phyloP scores from a whole-genome alignment of 2,113 vertebrate species.

The Platichthys flesus region DNA sequence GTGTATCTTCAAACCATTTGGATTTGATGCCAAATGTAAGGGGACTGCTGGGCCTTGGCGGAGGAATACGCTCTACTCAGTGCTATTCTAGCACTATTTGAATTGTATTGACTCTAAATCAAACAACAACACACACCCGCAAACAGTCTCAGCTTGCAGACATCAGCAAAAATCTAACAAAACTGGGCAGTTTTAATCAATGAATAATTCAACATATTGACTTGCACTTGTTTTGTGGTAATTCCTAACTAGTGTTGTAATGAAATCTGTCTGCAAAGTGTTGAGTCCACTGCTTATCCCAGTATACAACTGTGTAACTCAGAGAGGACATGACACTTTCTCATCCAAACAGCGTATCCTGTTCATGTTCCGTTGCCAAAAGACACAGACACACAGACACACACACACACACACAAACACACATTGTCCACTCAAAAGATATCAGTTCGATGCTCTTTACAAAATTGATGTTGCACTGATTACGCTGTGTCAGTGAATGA shows the following conservation, averaged over 20 bases:
- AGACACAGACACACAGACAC: slow-evolving; percentile 4
- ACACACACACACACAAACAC: too few relatives aligned
- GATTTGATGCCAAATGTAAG: too few relatives aligned
- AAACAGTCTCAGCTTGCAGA: neutral
- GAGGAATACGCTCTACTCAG: too few relatives aligned
- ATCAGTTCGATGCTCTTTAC: slow-evolving; percentile 1
- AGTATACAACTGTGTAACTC: slow-evolving; percentile 25
- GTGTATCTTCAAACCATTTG: too few relatives aligned
- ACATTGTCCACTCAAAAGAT: slow-evolving; percentile 1
- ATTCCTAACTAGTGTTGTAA: slow-evolving; percentile 18
- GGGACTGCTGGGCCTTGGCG: too few relatives aligned
- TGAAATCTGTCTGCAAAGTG: slow-evolving; percentile 17
- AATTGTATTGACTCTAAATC: neutral
- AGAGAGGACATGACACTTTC: slow-evolving; percentile 46
- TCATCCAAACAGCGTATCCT: slow-evolving; percentile 64
- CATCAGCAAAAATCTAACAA: too few relatives aligned
- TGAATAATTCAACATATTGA: neutral
- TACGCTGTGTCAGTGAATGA: slow-evolving; percentile 24
- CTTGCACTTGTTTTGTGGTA: slow-evolving; percentile 1
- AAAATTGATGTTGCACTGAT: slow-evolving; percentile 15
- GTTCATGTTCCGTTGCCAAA: slow-evolving; percentile 54
- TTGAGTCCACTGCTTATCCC: slow-evolving; percentile 2
- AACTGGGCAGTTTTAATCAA: neutral
- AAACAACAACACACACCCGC: neutral
- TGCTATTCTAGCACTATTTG: too few relatives aligned